phyloP scores from a whole-genome alignment of 2,113 vertebrate species.

The Brachypteracias leptosomus region DNA sequence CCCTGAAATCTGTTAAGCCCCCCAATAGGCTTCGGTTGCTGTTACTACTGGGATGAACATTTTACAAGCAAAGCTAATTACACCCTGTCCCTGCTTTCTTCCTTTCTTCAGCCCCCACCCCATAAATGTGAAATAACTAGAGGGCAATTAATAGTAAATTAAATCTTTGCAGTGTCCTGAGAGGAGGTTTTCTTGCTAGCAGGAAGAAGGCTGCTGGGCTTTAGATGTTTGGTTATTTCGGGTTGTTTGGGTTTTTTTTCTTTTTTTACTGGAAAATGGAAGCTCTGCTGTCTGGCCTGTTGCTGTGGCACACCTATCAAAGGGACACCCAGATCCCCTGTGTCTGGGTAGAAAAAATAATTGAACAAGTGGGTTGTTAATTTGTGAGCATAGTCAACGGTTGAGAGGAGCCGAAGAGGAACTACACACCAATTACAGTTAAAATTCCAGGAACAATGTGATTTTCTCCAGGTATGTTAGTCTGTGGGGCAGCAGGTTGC shows the following conservation, averaged over 20 bases:
- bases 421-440: background rate
- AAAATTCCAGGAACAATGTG: background rate
- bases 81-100: constrained; percentile 18
- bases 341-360: background rate
- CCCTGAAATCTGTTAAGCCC: constrained; percentile 73
- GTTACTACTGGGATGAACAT: constrained; percentile 67
- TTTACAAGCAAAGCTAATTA: constrained; percentile 80
- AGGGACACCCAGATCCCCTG: background rate
- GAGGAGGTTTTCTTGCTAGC: constrained; percentile 43
- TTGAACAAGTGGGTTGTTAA: background rate
- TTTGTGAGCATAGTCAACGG: constrained; percentile 17
- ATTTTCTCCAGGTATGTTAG: fast-evolving
- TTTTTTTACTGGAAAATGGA: background rate
- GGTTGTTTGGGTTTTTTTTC: too few species aligned
- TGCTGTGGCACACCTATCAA: constrained; percentile 26
- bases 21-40: constrained; percentile 57
- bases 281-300: constrained; percentile 16
- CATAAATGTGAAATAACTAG: constrained; percentile 61
- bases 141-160: constrained; percentile 45
- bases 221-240: constrained; percentile 54
- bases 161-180: constrained; percentile 62
- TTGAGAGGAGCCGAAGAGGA: background rate
- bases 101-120: constrained; percentile 51
- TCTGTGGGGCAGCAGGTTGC: background rate
- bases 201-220: constrained; percentile 57